Conservation (phyloP, 2,113 vertebrate species). For the Saiga tatarica region DNA sequence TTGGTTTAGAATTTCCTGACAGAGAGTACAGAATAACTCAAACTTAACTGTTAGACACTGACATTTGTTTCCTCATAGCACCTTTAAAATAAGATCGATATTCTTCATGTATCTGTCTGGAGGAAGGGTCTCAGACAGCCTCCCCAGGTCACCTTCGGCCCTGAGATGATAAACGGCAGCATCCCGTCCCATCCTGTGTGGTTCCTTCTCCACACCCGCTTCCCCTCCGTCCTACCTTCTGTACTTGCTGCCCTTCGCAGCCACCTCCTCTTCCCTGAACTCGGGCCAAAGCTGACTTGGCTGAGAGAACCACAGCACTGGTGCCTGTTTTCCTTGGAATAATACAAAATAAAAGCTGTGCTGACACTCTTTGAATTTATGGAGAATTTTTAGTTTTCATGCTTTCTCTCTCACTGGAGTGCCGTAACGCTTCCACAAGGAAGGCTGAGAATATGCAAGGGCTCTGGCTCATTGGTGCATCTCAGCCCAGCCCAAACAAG, state of each 20-base stretch:
- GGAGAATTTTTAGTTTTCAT: background rate
- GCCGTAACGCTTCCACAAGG: rapidly evolving
- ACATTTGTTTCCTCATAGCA: slow-evolving; percentile 32
- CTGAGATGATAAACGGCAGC: background rate
- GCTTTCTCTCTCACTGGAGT: background rate
- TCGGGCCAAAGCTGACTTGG: background rate
- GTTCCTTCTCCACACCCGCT: rapidly evolving
- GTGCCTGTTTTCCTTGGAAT: background rate
- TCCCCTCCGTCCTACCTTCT: background rate
- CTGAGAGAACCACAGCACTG: background rate
- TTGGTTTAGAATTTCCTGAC: slow-evolving; percentile 58
- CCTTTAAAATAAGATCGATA: slow-evolving; percentile 49
- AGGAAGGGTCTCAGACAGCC: slow-evolving; percentile 63
- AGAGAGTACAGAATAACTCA: slow-evolving; percentile 50
- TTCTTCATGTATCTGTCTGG: slow-evolving; percentile 25
- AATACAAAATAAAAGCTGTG: background rate
- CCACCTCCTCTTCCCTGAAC: background rate
- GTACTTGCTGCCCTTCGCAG: background rate
- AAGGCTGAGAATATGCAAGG: background rate
- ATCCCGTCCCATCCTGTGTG: rapidly evolving
- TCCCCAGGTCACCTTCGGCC: background rate
- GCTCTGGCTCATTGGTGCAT: too few species aligned
- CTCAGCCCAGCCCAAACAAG: too few species aligned
- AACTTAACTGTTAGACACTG: background rate
- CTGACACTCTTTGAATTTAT: background rate